Evolutionary conservation across 2,888 invertebrate species (phyloP), one percentile per base, ranked within the genome.

Genomic region (Ophraella communa): DNA sequence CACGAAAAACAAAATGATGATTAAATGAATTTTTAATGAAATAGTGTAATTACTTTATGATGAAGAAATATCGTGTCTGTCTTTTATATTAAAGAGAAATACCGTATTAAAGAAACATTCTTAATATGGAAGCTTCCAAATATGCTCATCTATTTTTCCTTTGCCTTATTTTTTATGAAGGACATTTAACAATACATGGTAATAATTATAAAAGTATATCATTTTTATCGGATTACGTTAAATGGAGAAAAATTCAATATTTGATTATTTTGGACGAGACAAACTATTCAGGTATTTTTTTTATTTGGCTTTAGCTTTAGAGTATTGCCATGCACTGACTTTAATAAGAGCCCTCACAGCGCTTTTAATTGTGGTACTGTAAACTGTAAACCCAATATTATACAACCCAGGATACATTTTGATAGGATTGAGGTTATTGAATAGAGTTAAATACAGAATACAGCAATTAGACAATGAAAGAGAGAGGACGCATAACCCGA

Each of bases 201-300:
- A 23, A 51, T 5, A 14, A 27, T 47, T 53, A 35, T 33, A 56
- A 17, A 69, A 63, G 44, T 65, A 70, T 59, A 35, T 69, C 17
- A 59, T 65, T 76, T 3, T 68, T 74, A 27, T 60, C 69, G 18
- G 72, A 74, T 47, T 74, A 76, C 58, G 64, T 65, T 4, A 62
- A 66, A 35, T 74, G 73, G 74, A 69, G 72, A 45, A 70, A 69
- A 45, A 64, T 72, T 39, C 65, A 56, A 39, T 62, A 62, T 62
- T 18, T 75, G 51, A 62, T 73, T 55, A 59, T 75, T 17, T 58
- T 72, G 39, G 73, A 74, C 77, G 47, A 65, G 8, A 33, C 67
- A 4, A 64, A 67, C 8, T 61, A 64, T 44, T 65, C 61, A 66
- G 71, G 73, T 73, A 62, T 5, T 47, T 10, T 11, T 47, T 30